phyloP scores from a whole-genome alignment of 2,113 vertebrate species.

The Syrrhaptes paradoxus region DNA sequence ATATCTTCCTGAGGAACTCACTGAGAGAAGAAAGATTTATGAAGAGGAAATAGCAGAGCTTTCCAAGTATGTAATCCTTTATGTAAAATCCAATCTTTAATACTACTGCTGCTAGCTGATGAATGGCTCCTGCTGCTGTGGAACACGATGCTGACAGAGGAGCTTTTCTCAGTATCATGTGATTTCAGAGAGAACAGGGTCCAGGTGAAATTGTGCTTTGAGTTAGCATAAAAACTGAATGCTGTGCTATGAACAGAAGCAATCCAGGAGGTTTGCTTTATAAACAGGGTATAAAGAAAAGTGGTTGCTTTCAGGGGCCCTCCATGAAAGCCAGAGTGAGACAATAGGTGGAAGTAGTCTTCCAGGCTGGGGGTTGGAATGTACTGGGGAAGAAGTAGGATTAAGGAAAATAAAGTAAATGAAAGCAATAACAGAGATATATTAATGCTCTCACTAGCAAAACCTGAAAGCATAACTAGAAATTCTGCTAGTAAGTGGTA shows the following conservation, averaged over 20 bases:
- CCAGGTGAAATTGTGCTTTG: not conserved
- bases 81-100: not conserved
- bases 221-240: not conserved
- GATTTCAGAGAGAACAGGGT: not conserved
- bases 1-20: slow-evolving; percentile 87
- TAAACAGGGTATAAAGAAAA: not conserved
- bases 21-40: slow-evolving; percentile 84
- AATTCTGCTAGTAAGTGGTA: not conserved
- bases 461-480: not conserved
- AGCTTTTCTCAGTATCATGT: not conserved
- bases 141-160: not conserved
- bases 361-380: not conserved
- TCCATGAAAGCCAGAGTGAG: not conserved
- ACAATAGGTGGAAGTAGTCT: not conserved
- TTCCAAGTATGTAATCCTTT: slow-evolving; percentile 84
- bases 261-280: not conserved
- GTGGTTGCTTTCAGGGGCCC: not conserved
- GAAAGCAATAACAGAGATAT: not conserved
- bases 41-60: slow-evolving; percentile 93
- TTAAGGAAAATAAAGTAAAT: not conserved
- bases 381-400: not conserved
- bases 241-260: not conserved
- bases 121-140: not conserved
- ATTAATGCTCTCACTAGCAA: not conserved
- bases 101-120: not conserved